Base-by-base conservation (phyloP, 2,113 vertebrate genomes). In the Morone chrysops region DNA sequence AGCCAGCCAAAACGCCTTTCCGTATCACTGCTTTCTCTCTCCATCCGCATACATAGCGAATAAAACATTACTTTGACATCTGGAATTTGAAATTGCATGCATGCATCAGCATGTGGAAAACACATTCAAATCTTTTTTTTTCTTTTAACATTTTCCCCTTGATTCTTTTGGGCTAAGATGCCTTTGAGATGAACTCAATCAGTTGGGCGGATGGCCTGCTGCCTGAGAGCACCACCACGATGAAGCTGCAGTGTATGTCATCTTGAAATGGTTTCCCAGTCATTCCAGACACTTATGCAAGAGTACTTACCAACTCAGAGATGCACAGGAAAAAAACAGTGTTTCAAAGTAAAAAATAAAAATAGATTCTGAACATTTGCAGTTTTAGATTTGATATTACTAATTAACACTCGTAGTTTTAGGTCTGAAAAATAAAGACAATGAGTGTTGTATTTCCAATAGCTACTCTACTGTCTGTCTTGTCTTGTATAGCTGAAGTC, bases 231-330 rank as follows among this genome's bases (percentile, higher is more conserved):
- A 89, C 86, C 71, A 43, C 66, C 20, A 40, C 18, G 75, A 83
- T 74, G 57, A 91, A 78, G 66, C 80, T 62, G 71, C 54, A 77
- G 48, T 50, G 63, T 76, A 54, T 75, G 74, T 87, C 88, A 87
- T 90, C 81, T 80, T 89, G 60, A 91, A 93, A 84, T 54, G 77
- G 75, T 90, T 87, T 92, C 81, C 53, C 75, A 83, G 85, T 72
- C 84, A 86, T 86, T 90, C 84, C 90, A 90, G 82, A 92, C 80
- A 86, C 84, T 90, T 93, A 91, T 90, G 92, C 88, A 93, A 92
- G 80, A 87, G 82, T 71, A 61, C 83, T 81, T 72, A 77, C 65
- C 69, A 81, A 90, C 82, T 82, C 85, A 89, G 83, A 90, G 82
- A 83, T 82, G 56, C 83, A 80, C 8, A 7, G 82, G 73, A 80